phyloP scores from a whole-genome alignment of 2,113 vertebrate species.

The Boulengeromyrus knoepffleri region DNA sequence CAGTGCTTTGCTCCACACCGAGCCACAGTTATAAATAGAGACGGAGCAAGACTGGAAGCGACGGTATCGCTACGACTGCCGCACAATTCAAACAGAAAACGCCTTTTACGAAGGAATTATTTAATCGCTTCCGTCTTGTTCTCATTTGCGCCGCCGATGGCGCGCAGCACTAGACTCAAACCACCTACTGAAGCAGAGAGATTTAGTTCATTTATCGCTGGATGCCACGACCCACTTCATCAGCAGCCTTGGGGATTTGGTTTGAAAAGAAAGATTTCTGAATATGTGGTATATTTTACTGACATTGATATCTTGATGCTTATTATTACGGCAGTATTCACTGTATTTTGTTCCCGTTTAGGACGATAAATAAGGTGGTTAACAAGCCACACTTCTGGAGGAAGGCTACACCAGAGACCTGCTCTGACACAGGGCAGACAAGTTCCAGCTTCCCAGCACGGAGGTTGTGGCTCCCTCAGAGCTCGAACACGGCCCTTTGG shows the following conservation, averaged over 20 bases:
- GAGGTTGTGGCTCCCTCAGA: background rate
- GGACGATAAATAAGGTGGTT: background rate
- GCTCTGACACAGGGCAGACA: background rate
- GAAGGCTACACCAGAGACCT: background rate
- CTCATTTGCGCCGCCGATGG: slow-evolving; percentile 12
- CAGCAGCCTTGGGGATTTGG: background rate
- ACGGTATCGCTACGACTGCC: slow-evolving; percentile 44
- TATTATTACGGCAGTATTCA: background rate
- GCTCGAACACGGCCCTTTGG: background rate
- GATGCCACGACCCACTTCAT: background rate
- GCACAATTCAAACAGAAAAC: slow-evolving; percentile 19
- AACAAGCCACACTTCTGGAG: background rate
- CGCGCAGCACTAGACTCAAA: slow-evolving; percentile 10
- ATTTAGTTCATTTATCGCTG: slow-evolving; percentile 32
- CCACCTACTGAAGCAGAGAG: slow-evolving; percentile 5
- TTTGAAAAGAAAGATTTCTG: background rate
- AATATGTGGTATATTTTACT: background rate
- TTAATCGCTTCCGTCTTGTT: slow-evolving; percentile 34
- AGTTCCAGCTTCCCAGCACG: background rate
- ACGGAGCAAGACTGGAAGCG: slow-evolving; percentile 42
- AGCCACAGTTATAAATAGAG: slow-evolving; percentile 58
- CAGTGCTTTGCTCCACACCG: slow-evolving; percentile 49
- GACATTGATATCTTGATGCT: background rate
- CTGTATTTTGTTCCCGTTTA: background rate
- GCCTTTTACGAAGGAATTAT: slow-evolving; percentile 15